A percentile compares a stretch with the other conserved stretches of the same genome.
These are phyloP conservation scores for Haliclona indistincta DNA, from an alignment of 37 sponge, comb jelly and placozoan genomes.

Conservation along the genomic window DNA sequence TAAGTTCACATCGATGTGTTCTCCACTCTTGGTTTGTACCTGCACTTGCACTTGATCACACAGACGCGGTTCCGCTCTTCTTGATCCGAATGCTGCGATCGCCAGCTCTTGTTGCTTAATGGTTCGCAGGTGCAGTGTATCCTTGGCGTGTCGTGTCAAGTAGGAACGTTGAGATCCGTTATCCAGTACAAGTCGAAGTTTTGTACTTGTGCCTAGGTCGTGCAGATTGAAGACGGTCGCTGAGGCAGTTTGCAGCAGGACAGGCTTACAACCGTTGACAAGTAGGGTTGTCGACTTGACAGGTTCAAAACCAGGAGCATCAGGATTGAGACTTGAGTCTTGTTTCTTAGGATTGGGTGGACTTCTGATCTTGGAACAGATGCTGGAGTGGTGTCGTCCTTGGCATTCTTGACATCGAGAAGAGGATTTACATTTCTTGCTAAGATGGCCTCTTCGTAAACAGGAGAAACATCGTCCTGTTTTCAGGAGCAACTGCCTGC, in stretches of 20 bases:
- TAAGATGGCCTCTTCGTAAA: conserved; percentile 15
- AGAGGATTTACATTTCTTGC: background rate
- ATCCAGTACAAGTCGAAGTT: conserved; percentile 24
- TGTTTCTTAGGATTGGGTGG: no score
- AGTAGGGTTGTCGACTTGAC: background rate
- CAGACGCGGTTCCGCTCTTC: conserved; percentile 15
- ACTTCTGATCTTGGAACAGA: no score
- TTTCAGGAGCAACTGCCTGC: background rate
- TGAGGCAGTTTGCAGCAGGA: conserved; percentile 20
- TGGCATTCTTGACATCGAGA: no score
- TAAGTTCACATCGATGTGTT: background rate
- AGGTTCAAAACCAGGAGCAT: conserved; percentile 15
- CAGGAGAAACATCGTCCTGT: conserved; percentile 30
- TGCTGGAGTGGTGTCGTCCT: conserved; percentile 40
- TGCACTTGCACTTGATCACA: conserved; percentile 18
- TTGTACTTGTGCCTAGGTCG: conserved; percentile 1
- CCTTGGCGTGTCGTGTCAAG: conserved; percentile 25
- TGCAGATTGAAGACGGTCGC: conserved; percentile 19
- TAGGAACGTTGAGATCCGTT: conserved; percentile 41
- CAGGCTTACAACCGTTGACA: background rate
- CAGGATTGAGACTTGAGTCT: conserved; percentile 21
- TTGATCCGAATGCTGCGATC: conserved; percentile 34
- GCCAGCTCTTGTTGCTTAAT: conserved; percentile 10
- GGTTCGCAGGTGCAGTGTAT: conserved; percentile 9
- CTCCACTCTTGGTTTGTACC: background rate